phyloP scores from a whole-genome alignment of 1,140 invertebrate species.

The Apis cerana region DNA sequence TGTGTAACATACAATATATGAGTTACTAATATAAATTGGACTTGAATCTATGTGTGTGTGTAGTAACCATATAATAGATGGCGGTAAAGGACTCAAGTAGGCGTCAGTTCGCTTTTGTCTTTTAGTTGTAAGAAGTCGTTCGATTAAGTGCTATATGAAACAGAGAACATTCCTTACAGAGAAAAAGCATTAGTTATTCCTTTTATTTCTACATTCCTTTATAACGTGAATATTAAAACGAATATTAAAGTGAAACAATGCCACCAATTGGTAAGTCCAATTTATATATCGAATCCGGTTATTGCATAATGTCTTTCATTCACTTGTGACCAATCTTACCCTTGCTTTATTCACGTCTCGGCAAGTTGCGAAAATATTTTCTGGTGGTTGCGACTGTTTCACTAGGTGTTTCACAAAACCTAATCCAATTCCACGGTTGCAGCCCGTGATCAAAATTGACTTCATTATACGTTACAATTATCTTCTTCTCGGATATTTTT shows the following conservation, averaged over 20 bases:
- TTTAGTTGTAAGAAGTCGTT: neutral
- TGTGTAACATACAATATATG: neutral
- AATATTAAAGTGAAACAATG: constrained; percentile 68
- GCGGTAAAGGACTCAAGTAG: constrained; percentile 45
- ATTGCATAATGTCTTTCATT: constrained; percentile 28
- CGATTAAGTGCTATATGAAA: neutral
- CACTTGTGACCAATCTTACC: constrained; percentile 77
- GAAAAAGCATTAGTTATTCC: neutral
- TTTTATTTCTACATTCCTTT: neutral
- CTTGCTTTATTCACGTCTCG: constrained; percentile 84
- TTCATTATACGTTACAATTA: constrained; percentile 82
- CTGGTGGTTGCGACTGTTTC: constrained; percentile 80
- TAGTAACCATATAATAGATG: constrained; percentile 53
- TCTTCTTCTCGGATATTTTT: neutral
- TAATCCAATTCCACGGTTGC: constrained; percentile 93
- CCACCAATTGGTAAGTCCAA: constrained; percentile 80
- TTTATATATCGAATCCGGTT: neutral
- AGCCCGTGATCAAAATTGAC: constrained; percentile 92
- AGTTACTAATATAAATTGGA: constrained; percentile 32
- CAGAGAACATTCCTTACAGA: too few species aligned
- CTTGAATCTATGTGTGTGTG: constrained; percentile 18
- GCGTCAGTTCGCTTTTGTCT: constrained; percentile 39
- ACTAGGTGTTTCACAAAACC: constrained; percentile 89
- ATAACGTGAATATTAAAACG: neutral
- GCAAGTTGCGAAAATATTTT: constrained; percentile 88